These are phyloP conservation scores for Pseudomyrmex concolor DNA, from an alignment of 1,140 invertebrate genomes.

Conservation along the genomic window DNA sequence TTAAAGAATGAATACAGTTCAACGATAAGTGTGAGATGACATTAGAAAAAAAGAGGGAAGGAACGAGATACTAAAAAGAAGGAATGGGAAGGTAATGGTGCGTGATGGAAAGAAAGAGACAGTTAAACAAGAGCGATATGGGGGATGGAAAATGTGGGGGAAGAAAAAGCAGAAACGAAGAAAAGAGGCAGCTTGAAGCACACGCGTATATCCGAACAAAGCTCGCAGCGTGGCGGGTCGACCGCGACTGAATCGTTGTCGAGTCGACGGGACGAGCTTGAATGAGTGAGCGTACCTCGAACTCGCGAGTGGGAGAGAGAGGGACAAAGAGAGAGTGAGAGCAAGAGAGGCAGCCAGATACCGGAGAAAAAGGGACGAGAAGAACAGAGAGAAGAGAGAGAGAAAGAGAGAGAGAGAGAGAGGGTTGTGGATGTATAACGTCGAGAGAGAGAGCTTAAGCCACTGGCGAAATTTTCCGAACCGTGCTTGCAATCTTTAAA, in stretches of 20 bases:
- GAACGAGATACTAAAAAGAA: background rate
- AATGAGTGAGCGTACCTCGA: slow-evolving; percentile 78
- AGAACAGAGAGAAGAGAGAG: slow-evolving; percentile 34
- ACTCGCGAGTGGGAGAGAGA: slow-evolving; percentile 43
- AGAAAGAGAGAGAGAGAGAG: too few relatives aligned
- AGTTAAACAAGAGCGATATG: background rate
- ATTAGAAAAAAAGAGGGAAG: slow-evolving; percentile 48
- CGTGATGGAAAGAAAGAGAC: background rate
- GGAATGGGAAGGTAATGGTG: background rate
- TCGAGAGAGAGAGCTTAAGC: slow-evolving; percentile 43
- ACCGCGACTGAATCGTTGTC: slow-evolving; percentile 82
- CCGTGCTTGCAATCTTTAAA: slow-evolving; percentile 24
- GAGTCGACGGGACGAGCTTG: slow-evolving; percentile 79
- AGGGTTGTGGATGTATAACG: background rate
- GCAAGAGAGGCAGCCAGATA: slow-evolving; percentile 24
- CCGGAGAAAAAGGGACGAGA: slow-evolving; percentile 31
- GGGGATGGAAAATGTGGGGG: background rate
- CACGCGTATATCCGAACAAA: slow-evolving; percentile 44
- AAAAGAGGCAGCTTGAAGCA: slow-evolving; percentile 38
- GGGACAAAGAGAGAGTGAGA: slow-evolving; percentile 46
- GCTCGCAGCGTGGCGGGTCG: slow-evolving; percentile 80
- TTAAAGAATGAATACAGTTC: slow-evolving; percentile 19
- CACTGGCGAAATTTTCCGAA: slow-evolving; percentile 41
- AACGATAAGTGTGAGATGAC: slow-evolving; percentile 32
- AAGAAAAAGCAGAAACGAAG: background rate